Base-by-base conservation (phyloP, 2,888 invertebrate species). In the Isoperla grammatica region DNA sequence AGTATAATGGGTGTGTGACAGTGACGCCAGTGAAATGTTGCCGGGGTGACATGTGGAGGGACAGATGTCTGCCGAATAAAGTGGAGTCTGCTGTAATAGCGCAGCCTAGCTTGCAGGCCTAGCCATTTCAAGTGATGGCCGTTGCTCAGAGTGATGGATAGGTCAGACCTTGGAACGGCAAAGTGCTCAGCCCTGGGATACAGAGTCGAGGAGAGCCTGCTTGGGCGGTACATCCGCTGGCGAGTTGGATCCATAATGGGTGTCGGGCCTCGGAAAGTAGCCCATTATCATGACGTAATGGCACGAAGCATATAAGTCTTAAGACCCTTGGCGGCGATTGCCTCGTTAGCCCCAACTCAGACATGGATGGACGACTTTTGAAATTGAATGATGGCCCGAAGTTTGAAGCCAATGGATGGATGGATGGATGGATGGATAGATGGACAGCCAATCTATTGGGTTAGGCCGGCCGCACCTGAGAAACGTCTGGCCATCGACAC, bases 1-100 rank as follows among this genome's bases (percentile, higher is more conserved):
- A 69, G 69, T 68, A 69, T 70, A 71, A 71, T 70, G 68, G 61
- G 55, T 19, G 61, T 55, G 61, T 61, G 61, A 61, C 61, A 61
- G 59, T 61, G 61, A 61, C 61, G 61, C 59, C 59, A 59, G 59
- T 61, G 61, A 61, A 58, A 61, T 54, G 57, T 57, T 58, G 57
- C 48, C 46, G 42, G 58, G 37, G 50, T 59, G 61, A 61, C 61
- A 61, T 59, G 61, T 56, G 59, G 61, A 61, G 53, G 61, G 61
- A 61, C 61, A 61, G 61, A 59, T 61, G 61, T 59, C 61, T 55
- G 55, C 50, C 39, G 50, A 58, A 43, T 43, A 43, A 58, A 50
- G 57, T 57, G 57, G 57, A 46, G 46, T 46, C 57, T 46, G 57
- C 23, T 57, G 57, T 57, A 57, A 57, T 46, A 57, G 37, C 37